Conservation (phyloP, 2,888 invertebrate genomes). For the Philereme vetulata region DNA sequence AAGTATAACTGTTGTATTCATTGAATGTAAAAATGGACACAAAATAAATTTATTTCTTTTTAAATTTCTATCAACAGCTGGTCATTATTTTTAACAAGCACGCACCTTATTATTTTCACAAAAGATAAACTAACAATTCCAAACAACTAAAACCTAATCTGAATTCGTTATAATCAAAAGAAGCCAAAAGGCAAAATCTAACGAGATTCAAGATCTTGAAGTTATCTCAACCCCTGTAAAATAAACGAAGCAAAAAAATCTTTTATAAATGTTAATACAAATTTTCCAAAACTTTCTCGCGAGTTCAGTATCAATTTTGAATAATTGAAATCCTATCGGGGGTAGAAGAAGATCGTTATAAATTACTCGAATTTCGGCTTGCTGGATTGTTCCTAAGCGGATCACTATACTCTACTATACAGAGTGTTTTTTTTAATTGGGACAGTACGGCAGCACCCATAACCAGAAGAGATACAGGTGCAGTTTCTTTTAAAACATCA, state of each 20-base stretch:
- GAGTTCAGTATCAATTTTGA: slow-evolving; percentile 27
- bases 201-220: slow-evolving; percentile 21
- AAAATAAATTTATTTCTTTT: too few species aligned
- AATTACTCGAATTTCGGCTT: slow-evolving; percentile 10
- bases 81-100: too few species aligned
- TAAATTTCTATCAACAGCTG: too few species aligned
- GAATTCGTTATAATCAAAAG: slow-evolving; percentile 4
- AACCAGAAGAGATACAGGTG: too few species aligned
- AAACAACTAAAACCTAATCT: neutral
- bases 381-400: slow-evolving; percentile 1
- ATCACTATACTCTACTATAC: too few species aligned
- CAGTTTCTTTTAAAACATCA: too few species aligned
- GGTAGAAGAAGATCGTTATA: slow-evolving; percentile 14
- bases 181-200: slow-evolving; percentile 15
- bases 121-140: too few species aligned
- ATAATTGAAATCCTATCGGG: slow-evolving; percentile 30
- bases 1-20: too few species aligned
- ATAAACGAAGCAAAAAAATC: slow-evolving; percentile 28
- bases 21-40: too few species aligned
- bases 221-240: slow-evolving; percentile 27
- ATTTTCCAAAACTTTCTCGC: slow-evolving; percentile 11
- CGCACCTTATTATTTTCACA: too few species aligned
- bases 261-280: slow-evolving; percentile 21
- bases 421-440: too few species aligned
- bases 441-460: too few species aligned